These are phyloP conservation scores for Acrobeloides nanus DNA, from an alignment of 2,888 invertebrate species.

Conservation along the genomic window DNA sequence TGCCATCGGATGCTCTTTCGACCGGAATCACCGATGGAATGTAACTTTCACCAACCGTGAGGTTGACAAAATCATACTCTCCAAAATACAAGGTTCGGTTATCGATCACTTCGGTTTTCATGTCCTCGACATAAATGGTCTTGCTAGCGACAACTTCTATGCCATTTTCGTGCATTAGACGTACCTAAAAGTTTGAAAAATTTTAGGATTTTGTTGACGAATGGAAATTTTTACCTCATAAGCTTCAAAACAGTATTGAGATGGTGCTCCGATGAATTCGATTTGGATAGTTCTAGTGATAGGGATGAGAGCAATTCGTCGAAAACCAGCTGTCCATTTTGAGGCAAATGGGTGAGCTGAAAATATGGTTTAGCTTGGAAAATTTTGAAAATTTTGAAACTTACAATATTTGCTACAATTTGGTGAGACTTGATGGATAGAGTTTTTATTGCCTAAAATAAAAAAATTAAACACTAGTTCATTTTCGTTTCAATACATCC, in stretches of 20 bases:
- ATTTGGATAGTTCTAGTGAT: conserved; percentile 42
- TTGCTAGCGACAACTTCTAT: conserved; percentile 32
- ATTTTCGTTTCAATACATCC: too few species aligned
- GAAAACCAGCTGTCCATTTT: conserved; percentile 51
- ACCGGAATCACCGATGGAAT: conserved; percentile 51
- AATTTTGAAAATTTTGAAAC: conserved; percentile 1
- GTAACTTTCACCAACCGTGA: conserved; percentile 34
- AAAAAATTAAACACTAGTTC: too few species aligned
- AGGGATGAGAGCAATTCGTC: conserved; percentile 39
- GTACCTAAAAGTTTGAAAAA: conserved; percentile 29
- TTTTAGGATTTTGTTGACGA: neutral
- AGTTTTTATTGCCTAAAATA: too few species aligned
- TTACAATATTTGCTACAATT: conserved; percentile 25
- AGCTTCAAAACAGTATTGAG: conserved; percentile 47
- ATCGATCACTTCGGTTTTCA: conserved; percentile 35
- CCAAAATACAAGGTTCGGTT: conserved; percentile 37
- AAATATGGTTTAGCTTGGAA: conserved; percentile 4
- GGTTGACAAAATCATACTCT: conserved; percentile 46
- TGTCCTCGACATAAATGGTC: conserved; percentile 27
- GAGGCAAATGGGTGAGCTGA: conserved; percentile 44
- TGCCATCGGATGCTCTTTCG: conserved; percentile 37
- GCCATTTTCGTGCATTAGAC: conserved; percentile 42
- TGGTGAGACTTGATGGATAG: conserved; percentile 5
- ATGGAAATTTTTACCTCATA: conserved; percentile 34
- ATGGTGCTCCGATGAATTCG: conserved; percentile 48